Conservation (phyloP, 2,797 vertebrate species). For the Clarias platycephalus region DNA sequence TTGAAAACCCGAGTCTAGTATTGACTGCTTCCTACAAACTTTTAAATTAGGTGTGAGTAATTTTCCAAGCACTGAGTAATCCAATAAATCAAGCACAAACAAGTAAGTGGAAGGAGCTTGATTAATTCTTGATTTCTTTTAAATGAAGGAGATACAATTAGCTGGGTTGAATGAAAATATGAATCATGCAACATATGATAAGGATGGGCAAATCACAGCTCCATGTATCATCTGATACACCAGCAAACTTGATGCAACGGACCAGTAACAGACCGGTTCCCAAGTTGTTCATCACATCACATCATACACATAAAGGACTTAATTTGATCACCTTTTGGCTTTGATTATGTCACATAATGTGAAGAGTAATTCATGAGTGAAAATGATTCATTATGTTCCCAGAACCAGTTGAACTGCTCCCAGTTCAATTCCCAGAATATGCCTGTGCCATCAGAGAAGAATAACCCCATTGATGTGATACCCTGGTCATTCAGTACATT, state of each 20-base stretch:
- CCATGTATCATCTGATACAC: neutral
- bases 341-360: no score
- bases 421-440: no score
- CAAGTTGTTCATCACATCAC: neutral
- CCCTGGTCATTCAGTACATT: no score
- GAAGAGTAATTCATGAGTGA: no score
- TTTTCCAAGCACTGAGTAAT: constrained; percentile 10
- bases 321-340: no score
- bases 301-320: no score
- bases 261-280: neutral
- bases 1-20: neutral
- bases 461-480: no score
- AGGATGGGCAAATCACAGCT: neutral
- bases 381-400: no score
- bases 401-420: no score
- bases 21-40: neutral
- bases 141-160: neutral
- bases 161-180: neutral
- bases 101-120: constrained; percentile 17
- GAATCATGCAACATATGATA: neutral
- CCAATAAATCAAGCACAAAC: neutral
- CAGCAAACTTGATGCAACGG: no score
- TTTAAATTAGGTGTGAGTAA: neutral
- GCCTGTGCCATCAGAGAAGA: no score
- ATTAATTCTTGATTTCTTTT: neutral